Percentiles rank a stretch among this genome's conserved stretches.
Conservation (phyloP, 1,140 invertebrate species). For the Brachionus koreanus region DNA sequence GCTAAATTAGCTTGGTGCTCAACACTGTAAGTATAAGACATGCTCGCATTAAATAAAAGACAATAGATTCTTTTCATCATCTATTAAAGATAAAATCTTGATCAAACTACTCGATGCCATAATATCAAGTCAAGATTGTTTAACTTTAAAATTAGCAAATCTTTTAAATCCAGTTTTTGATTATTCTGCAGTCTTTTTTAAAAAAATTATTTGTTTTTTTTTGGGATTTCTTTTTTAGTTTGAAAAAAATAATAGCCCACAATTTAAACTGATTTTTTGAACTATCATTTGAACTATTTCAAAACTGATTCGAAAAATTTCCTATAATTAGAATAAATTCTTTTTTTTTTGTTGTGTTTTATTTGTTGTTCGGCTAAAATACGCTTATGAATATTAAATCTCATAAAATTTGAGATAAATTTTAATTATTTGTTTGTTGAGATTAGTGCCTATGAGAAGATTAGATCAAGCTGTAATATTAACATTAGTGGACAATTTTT, state of each 20-base stretch:
- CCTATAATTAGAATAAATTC: background rate
- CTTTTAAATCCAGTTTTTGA: no score
- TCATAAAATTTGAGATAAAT: constrained; percentile 4
- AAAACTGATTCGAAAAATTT: no score
- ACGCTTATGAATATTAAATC: background rate
- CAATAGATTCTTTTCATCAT: background rate
- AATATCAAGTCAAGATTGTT: background rate
- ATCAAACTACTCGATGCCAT: background rate
- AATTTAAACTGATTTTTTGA: no score
- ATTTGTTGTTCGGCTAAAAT: background rate
- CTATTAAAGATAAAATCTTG: background rate
- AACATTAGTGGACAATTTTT: background rate
- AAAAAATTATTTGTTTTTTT: no score
- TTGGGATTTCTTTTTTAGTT: no score
- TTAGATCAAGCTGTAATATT: constrained; percentile 8
- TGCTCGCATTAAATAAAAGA: background rate
- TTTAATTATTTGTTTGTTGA: constrained; percentile 5
- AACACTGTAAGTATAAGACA: background rate
- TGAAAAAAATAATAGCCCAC: no score
- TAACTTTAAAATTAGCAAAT: background rate
- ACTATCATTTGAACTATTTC: no score
- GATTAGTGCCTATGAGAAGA: background rate
- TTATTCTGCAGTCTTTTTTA: no score
- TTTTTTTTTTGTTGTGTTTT: background rate
- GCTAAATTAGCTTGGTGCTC: background rate